Conservation (phyloP, 2,797 vertebrate species). For the Oceanodroma leucorhoa region DNA sequence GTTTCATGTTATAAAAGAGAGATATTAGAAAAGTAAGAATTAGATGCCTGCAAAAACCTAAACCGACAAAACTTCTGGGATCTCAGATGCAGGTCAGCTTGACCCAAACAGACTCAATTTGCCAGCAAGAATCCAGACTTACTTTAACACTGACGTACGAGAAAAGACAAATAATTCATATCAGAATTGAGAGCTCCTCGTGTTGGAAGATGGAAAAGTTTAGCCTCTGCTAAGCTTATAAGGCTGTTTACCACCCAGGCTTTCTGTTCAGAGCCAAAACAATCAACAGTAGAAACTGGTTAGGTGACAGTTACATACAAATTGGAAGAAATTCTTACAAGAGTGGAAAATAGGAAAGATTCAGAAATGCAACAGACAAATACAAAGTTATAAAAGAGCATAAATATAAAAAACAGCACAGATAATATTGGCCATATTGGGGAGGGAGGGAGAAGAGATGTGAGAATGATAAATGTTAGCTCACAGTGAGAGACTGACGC, state of each 20-base stretch:
- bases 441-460: neutral
- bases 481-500: constrained; percentile 56
- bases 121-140: neutral
- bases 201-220: constrained; percentile 29
- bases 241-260: constrained; percentile 18
- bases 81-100: constrained; percentile 39
- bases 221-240: neutral
- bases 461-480: constrained; percentile 46
- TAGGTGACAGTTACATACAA: constrained; percentile 25
- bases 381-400: constrained; percentile 1
- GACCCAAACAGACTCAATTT: constrained; percentile 18
- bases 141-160: neutral
- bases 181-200: neutral
- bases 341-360: neutral
- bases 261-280: constrained; percentile 30
- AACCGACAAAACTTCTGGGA: neutral
- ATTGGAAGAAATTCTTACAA: neutral
- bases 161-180: constrained; percentile 24
- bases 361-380: constrained; percentile 23
- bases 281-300: constrained; percentile 11
- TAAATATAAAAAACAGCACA: constrained; percentile 6
- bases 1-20: neutral
- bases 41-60: neutral
- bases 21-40: neutral
- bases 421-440: neutral